These are phyloP conservation scores for Ceratoteleas bidentatus DNA, from an alignment of 1,140 invertebrate genomes.

Conservation along the genomic window DNA sequence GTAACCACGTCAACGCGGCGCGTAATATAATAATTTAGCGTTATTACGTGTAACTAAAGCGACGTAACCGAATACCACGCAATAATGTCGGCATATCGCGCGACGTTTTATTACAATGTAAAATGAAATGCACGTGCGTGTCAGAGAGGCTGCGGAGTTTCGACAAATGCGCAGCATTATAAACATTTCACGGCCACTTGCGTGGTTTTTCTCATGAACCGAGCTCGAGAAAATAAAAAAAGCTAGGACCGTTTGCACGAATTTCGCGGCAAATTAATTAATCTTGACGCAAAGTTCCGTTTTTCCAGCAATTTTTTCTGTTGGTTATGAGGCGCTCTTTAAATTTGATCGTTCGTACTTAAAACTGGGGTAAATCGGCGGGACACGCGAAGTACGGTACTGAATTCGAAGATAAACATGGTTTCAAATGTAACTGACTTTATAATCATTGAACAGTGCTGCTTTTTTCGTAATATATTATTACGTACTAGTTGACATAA, in stretches of 20 bases:
- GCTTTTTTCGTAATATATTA: not conserved
- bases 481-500: not conserved
- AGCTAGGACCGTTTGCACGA: no score
- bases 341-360: no score
- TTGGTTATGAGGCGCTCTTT: no score
- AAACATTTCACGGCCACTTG: not conserved
- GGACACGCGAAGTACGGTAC: no score
- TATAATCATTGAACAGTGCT: no score
- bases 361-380: no score
- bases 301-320: no score
- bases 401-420: no score
- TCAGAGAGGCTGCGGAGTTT: not conserved
- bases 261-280: not conserved
- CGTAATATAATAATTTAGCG: slow-evolving; percentile 16
- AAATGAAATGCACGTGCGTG: slow-evolving; percentile 12
- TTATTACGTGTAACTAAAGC: slow-evolving; percentile 17
- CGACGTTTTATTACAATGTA: slow-evolving; percentile 20
- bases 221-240: not conserved
- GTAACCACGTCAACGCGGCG: not conserved
- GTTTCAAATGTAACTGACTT: no score
- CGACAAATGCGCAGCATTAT: not conserved
- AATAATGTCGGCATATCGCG: slow-evolving; percentile 7
- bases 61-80: slow-evolving; percentile 4
- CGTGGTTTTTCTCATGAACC: not conserved
- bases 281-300: not conserved